Percentiles rank a stretch among this genome's conserved stretches.
Evolutionary conservation across 2,888 invertebrate species (phyloP).

Genomic region (Oscheius myriophilus): DNA sequence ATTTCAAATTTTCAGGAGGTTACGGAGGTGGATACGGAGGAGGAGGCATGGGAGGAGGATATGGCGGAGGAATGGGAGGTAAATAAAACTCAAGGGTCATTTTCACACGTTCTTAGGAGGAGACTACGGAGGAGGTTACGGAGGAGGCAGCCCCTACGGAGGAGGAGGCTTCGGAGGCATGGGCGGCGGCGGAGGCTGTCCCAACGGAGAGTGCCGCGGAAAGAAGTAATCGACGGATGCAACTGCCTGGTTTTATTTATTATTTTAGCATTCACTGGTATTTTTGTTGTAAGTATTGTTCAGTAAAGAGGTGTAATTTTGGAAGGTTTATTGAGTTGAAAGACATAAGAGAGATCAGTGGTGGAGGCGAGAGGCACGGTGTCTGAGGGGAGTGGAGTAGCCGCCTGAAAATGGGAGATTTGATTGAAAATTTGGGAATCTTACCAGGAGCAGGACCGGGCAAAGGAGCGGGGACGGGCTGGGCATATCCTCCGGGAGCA

Average conservation of each 20-base stretch:
- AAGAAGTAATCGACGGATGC: conserved; percentile 4
- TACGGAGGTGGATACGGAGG: conserved; percentile 32
- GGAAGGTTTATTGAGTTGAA: not conserved
- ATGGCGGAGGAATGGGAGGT: conserved; percentile 21
- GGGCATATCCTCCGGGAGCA: not conserved
- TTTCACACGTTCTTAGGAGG: conserved; percentile 14
- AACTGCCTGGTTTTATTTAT: not conserved
- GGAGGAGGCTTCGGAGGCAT: conserved; percentile 11
- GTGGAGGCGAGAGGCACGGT: no score
- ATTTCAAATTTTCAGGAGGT: conserved; percentile 26
- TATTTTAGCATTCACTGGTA: conserved; percentile 18
- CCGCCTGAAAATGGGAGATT: not conserved
- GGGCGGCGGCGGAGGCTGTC: conserved; percentile 32
- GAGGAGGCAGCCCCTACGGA: conserved; percentile 22
- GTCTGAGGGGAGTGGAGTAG: not conserved
- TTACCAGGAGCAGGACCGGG: not conserved
- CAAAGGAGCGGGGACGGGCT: not conserved
- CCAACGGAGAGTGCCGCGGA: conserved; percentile 36
- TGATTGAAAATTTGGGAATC: not conserved
- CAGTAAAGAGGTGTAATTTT: not conserved
- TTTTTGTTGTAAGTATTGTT: conserved; percentile 4
- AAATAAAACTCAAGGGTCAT: no score
- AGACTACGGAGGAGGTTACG: conserved; percentile 20
- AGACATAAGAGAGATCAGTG: no score
- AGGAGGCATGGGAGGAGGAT: conserved; percentile 16